Percentiles rank a stretch among this genome's conserved stretches.
Conservation (phyloP, 2,113 vertebrate genomes). For the Passer domesticus region DNA sequence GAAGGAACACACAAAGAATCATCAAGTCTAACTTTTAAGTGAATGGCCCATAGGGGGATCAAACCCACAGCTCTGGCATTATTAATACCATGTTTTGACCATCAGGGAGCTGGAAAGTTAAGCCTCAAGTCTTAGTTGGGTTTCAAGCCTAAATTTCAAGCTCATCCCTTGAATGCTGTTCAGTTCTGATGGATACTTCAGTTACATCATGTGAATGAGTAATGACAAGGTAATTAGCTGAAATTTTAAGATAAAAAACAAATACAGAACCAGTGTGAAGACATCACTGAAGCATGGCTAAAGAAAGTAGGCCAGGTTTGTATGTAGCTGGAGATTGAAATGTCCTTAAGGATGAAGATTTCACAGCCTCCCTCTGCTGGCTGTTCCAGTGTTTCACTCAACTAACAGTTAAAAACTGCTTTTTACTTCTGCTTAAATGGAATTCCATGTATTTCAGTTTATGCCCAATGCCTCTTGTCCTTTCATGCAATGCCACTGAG, state of each 20-base stretch:
- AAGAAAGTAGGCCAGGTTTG: background rate
- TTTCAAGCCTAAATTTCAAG: background rate
- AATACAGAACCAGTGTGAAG: background rate
- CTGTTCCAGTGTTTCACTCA: background rate
- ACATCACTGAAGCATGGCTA: background rate
- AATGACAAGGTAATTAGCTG: background rate
- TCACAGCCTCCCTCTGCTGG: background rate
- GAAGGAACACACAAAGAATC: background rate
- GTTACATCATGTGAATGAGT: background rate
- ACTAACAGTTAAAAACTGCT: fast-evolving
- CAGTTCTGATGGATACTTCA: background rate
- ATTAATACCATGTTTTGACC: background rate
- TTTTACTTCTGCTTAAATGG: background rate
- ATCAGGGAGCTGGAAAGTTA: background rate
- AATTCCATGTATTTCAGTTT: background rate
- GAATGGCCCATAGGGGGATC: background rate
- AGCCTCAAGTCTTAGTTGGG: background rate
- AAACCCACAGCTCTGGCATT: background rate
- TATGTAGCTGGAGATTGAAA: background rate
- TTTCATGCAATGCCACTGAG: background rate
- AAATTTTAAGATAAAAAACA: background rate
- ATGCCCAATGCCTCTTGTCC: background rate
- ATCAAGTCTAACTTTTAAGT: background rate
- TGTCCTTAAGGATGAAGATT: background rate
- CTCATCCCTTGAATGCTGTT: background rate